A percentile compares a stretch with the other conserved stretches of the same genome.
Conservation (phyloP, 2,113 vertebrate species). For the Rissa tridactyla region DNA sequence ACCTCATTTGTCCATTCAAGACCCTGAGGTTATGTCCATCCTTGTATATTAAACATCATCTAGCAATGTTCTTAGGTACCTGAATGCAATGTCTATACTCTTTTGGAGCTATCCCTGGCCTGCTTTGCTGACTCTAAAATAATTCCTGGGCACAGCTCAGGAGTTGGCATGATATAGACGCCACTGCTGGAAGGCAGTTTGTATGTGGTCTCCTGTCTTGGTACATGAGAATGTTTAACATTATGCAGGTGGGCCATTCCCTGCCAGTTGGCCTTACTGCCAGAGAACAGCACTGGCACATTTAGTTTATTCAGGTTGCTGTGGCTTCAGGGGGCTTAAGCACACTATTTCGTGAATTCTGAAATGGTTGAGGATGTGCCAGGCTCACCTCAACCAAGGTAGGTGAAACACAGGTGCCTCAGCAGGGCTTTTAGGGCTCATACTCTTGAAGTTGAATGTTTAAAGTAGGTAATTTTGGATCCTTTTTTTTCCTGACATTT, state of each 20-base stretch:
- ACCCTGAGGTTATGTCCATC: background rate
- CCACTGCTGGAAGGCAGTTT: background rate
- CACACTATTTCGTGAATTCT: background rate
- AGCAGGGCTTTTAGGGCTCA: background rate
- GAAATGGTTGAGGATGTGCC: background rate
- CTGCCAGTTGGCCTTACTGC: background rate
- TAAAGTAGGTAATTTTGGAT: background rate
- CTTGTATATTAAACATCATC: background rate
- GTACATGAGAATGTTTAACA: background rate
- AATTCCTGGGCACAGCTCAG: background rate
- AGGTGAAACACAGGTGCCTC: background rate
- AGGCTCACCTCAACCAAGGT: background rate
- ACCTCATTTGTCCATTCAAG: background rate
- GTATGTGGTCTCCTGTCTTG: background rate
- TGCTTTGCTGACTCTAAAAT: background rate
- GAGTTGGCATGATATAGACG: background rate
- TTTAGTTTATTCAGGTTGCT: background rate
- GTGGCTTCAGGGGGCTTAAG: background rate
- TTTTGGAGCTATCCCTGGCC: background rate
- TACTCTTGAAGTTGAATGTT: background rate
- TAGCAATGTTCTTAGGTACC: background rate
- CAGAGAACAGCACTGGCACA: background rate
- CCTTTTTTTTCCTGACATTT: background rate
- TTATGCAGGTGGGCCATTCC: background rate
- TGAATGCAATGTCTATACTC: background rate